Evolutionary conservation across 2,113 vertebrate species (phyloP), one percentile per base, ranked within the genome.

Genomic region (Hippocampus guttulatus): DNA sequence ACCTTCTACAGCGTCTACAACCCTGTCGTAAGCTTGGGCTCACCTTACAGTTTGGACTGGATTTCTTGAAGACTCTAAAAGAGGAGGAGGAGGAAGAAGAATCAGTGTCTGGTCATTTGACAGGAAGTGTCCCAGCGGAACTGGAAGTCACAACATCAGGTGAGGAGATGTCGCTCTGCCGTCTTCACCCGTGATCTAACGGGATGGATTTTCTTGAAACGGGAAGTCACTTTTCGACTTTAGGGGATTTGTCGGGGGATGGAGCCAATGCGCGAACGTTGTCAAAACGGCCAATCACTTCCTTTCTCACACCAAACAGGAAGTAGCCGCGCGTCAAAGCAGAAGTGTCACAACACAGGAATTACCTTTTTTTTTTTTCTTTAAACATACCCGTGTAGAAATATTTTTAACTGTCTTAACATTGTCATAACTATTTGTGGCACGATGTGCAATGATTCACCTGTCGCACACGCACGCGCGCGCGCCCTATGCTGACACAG

Each of bases 11-110:
- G 27, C 30, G 23, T 45, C 25, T 5, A 25, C 23, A 27, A 58
- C 23, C 55, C 12, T 15, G n/a, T 25, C 25, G 3, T 23, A 1
- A 25, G 21, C 7, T 14, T 5, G 55, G 23, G 47, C 84, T 88
- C 85, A 92, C 91, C 89, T 92, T 92, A 81, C 91, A 92, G 82
- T 92, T 92, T 66, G 91, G 91, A 77, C 91, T 92, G n/a, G 91
- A 92, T 82, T 92, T 92, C 89, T 92, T 92, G 71, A 92, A 92
- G 55, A 92, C 91, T 88, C 91, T 92, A 81, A 40, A 63, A 63
- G 43, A 60, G 60, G 61, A 78, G 67, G 21, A 76, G 67, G 21
- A 76, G 72, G 57, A 75, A 11, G 18, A 69, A 3, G 38, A 11
- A 55, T 27, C 12, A 23, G 30, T 15, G 47, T 14, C 5, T 15